Percentiles rank a stretch among this genome's conserved stretches.
Evolutionary conservation across 2,797 vertebrate genomes (phyloP).

Genomic region (Myotis vivesi): DNA sequence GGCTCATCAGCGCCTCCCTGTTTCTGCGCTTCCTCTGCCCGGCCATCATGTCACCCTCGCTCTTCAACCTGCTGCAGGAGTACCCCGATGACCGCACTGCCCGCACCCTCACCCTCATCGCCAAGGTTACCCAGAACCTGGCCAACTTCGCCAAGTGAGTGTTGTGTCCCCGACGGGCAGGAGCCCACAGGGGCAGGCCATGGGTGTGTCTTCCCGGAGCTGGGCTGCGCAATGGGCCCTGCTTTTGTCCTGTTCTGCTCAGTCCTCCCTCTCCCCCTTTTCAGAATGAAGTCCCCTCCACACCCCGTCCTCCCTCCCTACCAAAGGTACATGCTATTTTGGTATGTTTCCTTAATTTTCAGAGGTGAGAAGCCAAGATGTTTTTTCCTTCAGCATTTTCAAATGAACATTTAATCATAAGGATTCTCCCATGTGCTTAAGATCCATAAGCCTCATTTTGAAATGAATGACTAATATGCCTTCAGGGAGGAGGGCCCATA

Average conservation of each 20-base stretch:
- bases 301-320: background rate
- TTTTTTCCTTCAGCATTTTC: slow-evolving; percentile 39
- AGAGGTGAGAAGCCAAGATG: slow-evolving; percentile 3
- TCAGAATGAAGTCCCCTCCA: background rate
- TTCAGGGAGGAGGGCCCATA: background rate
- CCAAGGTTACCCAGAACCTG: slow-evolving; percentile 99
- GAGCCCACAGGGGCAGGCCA: background rate
- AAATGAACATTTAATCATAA: background rate
- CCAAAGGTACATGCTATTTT: background rate
- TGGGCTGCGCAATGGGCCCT: background rate
- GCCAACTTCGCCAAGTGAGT: slow-evolving; percentile 99
- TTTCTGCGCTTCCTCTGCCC: slow-evolving; percentile 98
- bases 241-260: background rate
- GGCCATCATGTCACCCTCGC: slow-evolving; percentile 98
- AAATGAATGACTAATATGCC: background rate
- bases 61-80: slow-evolving; percentile 97
- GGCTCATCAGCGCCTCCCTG: slow-evolving; percentile 97
- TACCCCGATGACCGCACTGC: slow-evolving; percentile 98
- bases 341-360: slow-evolving; percentile 25
- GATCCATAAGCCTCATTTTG: background rate
- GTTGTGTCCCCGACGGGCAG: accelerated
- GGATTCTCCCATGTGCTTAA: background rate
- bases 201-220: background rate
- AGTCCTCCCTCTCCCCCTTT: background rate
- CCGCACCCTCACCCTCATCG: slow-evolving; percentile 96